Evolutionary conservation across 2,797 vertebrate species (phyloP), one percentile per base, ranked within the genome.

Genomic region (Alectoris magna): DNA sequence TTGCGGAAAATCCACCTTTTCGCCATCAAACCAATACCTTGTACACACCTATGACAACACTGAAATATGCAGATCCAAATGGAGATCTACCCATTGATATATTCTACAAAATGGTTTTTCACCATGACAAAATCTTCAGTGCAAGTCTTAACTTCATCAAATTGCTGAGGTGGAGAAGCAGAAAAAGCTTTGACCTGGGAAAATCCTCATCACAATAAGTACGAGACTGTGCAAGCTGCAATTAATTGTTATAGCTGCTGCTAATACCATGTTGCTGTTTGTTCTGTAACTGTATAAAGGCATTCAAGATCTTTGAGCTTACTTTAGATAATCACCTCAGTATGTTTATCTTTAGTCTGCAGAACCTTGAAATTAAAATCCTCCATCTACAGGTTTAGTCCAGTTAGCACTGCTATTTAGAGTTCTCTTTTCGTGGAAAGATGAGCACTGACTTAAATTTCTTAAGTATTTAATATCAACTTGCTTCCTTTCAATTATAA

Each of bases 21-120:
- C 98, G 98, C 59, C 98, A 99, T 89, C 98, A 98, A 97, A 99
- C 98, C 14, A 99, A 99, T 91, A 97, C 94, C 2, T 91, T 98
- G 41, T 99, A 98, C 91, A 98, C 98, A 17, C 98, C 98, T 0
- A 98, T 99, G 98, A 98, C 98, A 85, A 98, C 98, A 6, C 97
- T 99, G 26, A 99, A 98, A 90, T 98, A 98, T 1, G 98, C 98
- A 9, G 98, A 99, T 93, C 98, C 98, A 31, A 98, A 96, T 7
- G 98, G 98, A n/a, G 98, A 99, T 85, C 98, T 99, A 41, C 98
- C 98, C 16, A 98, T 99, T 23, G 98, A 98, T 49, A 98, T 96
- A 21, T 99, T 99, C 97, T 98, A 99, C 96, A 98, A 98, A 95
- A 98, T 98, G 98, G 98, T 98, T 91, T 99, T 99, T 92, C 98